Percentiles rank a stretch among this genome's conserved stretches.
Conservation (phyloP, 2,888 invertebrate genomes). For the Entomobrya multifasciata region DNA sequence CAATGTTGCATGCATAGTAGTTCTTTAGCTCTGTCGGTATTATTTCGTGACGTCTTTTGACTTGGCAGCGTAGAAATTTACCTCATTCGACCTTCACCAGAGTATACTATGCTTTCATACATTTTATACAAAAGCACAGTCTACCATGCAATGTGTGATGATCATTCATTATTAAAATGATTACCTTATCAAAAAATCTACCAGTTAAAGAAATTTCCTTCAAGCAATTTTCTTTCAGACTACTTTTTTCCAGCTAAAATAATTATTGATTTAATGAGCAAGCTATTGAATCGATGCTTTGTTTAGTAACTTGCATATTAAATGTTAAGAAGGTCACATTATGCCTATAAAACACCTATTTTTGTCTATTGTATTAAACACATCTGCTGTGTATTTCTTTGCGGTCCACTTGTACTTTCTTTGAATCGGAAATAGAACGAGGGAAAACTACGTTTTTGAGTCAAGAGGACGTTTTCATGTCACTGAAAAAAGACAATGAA, state of each 20-base stretch:
- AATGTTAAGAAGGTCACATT: no score
- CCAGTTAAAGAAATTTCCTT: background rate
- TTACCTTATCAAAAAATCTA: background rate
- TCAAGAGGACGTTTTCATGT: no score
- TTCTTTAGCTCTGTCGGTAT: slow-evolving; percentile 8
- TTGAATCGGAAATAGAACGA: background rate
- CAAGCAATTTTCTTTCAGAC: background rate
- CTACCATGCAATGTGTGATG: slow-evolving; percentile 8
- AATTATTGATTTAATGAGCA: no score
- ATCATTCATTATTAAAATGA: slow-evolving; percentile 40
- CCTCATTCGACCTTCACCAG: slow-evolving; percentile 70
- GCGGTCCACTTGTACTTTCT: slow-evolving; percentile 10
- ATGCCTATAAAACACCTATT: no score
- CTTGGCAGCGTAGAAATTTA: slow-evolving; percentile 70
- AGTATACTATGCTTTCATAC: slow-evolving; percentile 19
- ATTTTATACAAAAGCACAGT: background rate
- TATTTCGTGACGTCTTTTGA: slow-evolving; percentile 67
- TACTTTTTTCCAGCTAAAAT: no score
- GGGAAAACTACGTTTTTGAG: background rate
- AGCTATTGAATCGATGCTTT: no score
- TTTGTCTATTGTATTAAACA: no score
- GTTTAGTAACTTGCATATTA: no score
- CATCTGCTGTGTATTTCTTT: slow-evolving; percentile 11
- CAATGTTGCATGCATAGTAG: no score
- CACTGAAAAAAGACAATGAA: background rate